Percentiles rank a stretch among this genome's conserved stretches.
Evolutionary conservation across 2,888 invertebrate genomes (phyloP).

Genomic region (Drosophila macrospina): DNA sequence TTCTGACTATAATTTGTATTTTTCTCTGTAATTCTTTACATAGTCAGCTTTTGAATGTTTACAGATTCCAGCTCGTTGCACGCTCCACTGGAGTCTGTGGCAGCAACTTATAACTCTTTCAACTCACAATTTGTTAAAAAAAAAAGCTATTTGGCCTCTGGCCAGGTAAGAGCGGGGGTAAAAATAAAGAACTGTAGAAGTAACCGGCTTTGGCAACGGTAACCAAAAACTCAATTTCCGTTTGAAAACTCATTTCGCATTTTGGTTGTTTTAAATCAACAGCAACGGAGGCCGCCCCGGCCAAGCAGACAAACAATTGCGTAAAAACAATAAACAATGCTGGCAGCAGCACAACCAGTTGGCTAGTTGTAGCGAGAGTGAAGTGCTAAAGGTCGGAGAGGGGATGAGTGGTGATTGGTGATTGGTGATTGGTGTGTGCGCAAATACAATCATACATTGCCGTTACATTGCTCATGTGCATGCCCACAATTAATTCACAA

Average conservation of each 20-base stretch:
- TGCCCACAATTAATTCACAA: constrained; percentile 81
- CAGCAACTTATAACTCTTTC: constrained; percentile 4
- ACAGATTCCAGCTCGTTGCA: constrained; percentile 3
- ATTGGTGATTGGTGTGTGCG: too few relatives aligned
- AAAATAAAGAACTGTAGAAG: constrained; percentile 48
- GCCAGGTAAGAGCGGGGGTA: constrained; percentile 11
- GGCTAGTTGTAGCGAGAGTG: neutral
- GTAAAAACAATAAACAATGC: constrained; percentile 79
- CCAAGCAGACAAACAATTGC: constrained; percentile 75
- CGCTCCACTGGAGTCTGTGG: constrained; percentile 7
- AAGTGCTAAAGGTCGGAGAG: neutral
- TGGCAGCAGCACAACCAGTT: constrained; percentile 39
- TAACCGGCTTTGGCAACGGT: constrained; percentile 55
- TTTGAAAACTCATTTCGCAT: constrained; percentile 77
- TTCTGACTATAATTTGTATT: constrained; percentile 4
- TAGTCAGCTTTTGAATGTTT: constrained; percentile 15
- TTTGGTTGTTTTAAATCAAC: constrained; percentile 80
- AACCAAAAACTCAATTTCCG: constrained; percentile 80
- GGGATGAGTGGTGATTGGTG: too few relatives aligned
- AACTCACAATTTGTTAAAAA: constrained; percentile 23
- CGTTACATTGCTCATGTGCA: constrained; percentile 69
- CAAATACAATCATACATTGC: constrained; percentile 1
- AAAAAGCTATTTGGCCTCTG: constrained; percentile 38
- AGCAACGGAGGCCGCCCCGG: constrained; percentile 60
- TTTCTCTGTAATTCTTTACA: constrained; percentile 4